Conservation (phyloP, 2,888 invertebrate genomes). For the Spilosoma lubricipeda region DNA sequence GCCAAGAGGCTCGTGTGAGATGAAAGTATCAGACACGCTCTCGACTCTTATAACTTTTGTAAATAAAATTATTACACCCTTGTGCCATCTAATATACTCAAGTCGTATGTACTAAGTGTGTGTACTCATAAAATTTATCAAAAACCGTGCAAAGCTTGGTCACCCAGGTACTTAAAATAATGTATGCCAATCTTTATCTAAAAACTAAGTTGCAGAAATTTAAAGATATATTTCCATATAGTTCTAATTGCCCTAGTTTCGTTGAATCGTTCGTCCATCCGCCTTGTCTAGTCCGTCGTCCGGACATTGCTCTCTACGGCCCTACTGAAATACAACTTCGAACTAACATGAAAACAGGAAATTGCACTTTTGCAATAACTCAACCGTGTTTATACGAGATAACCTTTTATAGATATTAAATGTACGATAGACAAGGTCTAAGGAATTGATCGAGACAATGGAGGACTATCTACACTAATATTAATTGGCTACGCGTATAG, state of each 20-base stretch:
- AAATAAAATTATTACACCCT: neutral
- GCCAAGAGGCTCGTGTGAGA: neutral
- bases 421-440: neutral
- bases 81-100: neutral
- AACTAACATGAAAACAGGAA: conserved; percentile 41
- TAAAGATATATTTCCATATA: neutral
- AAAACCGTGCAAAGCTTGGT: no score
- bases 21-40: neutral
- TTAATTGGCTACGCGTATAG: no score
- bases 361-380: conserved; percentile 59
- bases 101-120: no score
- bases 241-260: conserved; percentile 1
- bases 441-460: neutral
- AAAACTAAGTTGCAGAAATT: neutral
- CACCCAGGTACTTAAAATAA: no score
- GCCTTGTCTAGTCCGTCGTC: conserved; percentile 26
- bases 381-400: conserved; percentile 13
- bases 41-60: neutral
- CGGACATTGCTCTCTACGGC: conserved; percentile 41
- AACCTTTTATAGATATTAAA: conserved; percentile 20
- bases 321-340: conserved; percentile 42
- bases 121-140: no score
- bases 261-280: conserved; percentile 8
- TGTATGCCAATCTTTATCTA: neutral
- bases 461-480: no score